Percentiles rank a stretch among this genome's conserved stretches.
Conservation (phyloP, 2,888 invertebrate genomes). For the Gastrophysa polygoni region DNA sequence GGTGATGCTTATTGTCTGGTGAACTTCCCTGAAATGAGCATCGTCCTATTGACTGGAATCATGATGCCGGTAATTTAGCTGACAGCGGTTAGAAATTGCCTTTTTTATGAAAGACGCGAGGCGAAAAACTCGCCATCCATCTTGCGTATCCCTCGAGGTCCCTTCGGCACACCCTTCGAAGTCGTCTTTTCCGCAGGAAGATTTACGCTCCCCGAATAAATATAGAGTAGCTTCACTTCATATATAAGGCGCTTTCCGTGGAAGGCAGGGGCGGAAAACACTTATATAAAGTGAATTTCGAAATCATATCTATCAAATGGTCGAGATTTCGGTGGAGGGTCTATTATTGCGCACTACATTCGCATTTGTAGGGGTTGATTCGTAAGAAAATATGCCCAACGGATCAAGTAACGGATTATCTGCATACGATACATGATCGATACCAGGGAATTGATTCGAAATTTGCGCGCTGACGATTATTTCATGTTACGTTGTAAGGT, state of each 20-base stretch:
- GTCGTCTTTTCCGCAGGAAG: slow-evolving; percentile 48
- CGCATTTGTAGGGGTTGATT: neutral
- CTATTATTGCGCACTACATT: neutral
- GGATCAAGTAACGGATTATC: neutral
- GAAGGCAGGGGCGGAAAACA: slow-evolving; percentile 42
- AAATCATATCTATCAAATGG: slow-evolving; percentile 54
- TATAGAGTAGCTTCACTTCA: slow-evolving; percentile 41
- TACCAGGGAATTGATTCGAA: too few relatives aligned
- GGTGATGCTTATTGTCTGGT: slow-evolving; percentile 26
- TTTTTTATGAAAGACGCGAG: slow-evolving; percentile 47
- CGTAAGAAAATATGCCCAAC: neutral
- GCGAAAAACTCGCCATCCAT: slow-evolving; percentile 50
- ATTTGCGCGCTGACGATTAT: too few relatives aligned
- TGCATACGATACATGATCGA: too few relatives aligned
- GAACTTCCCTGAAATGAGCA: slow-evolving; percentile 35
- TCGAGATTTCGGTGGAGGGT: slow-evolving; percentile 35
- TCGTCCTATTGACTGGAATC: slow-evolving; percentile 56
- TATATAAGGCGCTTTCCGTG: slow-evolving; percentile 28
- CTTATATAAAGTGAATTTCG: slow-evolving; percentile 56
- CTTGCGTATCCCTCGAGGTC: slow-evolving; percentile 46
- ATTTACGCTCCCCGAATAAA: slow-evolving; percentile 51
- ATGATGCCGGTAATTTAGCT: slow-evolving; percentile 48
- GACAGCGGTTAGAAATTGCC: slow-evolving; percentile 46
- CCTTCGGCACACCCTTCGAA: slow-evolving; percentile 35
- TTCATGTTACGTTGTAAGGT: too few relatives aligned